Conservation (phyloP, 2,888 invertebrate species). For the Cosmia trapezina region DNA sequence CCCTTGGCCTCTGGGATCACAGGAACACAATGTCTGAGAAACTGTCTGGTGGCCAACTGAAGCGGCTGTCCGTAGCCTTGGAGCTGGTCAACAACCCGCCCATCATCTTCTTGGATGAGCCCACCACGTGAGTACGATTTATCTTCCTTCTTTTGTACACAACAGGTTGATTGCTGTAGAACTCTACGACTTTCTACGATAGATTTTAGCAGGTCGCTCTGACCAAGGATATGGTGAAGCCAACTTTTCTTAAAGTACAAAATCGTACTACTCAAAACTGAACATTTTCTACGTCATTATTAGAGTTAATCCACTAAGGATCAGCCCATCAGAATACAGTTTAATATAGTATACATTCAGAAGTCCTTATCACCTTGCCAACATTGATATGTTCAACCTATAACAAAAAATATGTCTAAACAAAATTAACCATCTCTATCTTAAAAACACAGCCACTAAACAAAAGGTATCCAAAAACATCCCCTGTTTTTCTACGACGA, state of each 20-base stretch:
- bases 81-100: conserved; percentile 96
- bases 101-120: conserved; percentile 95
- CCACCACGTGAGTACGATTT: conserved; percentile 92
- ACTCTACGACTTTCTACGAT: background rate
- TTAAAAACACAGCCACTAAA: background rate
- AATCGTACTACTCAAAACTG: no score
- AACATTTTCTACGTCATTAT: no score
- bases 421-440: background rate
- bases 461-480: conserved; percentile 37
- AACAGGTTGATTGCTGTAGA: background rate
- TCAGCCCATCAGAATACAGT: no score
- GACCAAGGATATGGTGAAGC: background rate
- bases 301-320: no score
- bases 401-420: conserved; percentile 3
- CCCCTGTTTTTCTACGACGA: conserved; percentile 40
- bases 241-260: no score
- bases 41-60: conserved; percentile 94
- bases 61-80: conserved; percentile 93
- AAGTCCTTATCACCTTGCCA: no score
- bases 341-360: no score
- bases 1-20: conserved; percentile 92
- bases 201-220: background rate
- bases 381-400: no score
- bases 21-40: conserved; percentile 91
- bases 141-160: background rate